Conservation (phyloP, 2,797 vertebrate genomes). For the Micromesistius poutassou region DNA sequence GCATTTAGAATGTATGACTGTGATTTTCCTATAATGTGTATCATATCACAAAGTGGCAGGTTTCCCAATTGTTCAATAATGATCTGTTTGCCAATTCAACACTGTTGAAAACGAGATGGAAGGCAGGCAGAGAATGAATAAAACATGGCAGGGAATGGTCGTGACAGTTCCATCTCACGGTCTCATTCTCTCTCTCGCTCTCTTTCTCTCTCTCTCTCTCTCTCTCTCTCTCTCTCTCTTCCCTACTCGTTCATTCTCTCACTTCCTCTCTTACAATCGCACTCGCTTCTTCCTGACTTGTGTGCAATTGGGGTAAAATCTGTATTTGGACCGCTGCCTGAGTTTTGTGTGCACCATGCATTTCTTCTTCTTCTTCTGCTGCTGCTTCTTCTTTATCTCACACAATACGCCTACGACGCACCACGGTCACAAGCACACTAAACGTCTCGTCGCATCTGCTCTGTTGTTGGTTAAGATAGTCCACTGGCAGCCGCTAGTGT, state of each 20-base stretch:
- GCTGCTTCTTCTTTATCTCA: conserved; percentile 67
- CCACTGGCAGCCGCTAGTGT: conserved; percentile 53
- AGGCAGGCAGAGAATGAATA: conserved; percentile 71
- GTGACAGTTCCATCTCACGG: conserved; percentile 62
- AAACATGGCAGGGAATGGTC: conserved; percentile 65
- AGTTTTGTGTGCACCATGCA: conserved; percentile 43
- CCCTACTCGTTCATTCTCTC: conserved; percentile 2
- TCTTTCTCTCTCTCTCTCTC: conserved; percentile 4
- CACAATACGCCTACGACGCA: conserved; percentile 70
- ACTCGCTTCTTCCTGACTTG: conserved; percentile 34
- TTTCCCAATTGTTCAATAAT: conserved; percentile 78
- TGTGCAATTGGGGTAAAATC: conserved; percentile 45
- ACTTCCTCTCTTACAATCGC: neutral
- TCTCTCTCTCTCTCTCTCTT: neutral
- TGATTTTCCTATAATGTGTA: conserved; percentile 75
- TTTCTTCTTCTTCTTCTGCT: conserved; percentile 29
- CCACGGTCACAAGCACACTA: conserved; percentile 67
- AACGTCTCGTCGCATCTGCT: conserved; percentile 70
- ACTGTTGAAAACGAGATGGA: conserved; percentile 59
- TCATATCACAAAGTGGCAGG: conserved; percentile 73
- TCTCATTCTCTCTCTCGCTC: conserved; percentile 30
- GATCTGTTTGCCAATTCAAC: conserved; percentile 77
- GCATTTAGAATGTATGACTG: conserved; percentile 75
- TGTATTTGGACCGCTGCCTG: conserved; percentile 65
- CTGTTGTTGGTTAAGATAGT: conserved; percentile 64